These are phyloP conservation scores for Cyclura pinguis DNA, from an alignment of 2,797 vertebrate species.

Conservation along the genomic window DNA sequence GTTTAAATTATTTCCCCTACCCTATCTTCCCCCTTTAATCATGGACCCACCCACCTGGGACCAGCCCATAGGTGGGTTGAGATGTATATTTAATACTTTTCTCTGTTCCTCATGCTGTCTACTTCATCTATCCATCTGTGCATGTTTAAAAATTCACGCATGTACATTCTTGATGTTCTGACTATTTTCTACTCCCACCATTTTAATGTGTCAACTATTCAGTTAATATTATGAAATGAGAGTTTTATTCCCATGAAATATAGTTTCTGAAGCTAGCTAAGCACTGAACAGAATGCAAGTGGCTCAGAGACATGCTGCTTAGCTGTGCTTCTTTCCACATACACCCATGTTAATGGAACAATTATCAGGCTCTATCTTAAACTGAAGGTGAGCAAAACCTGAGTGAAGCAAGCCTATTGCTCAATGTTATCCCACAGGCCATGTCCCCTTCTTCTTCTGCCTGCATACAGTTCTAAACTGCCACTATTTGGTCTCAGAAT, in stretches of 20 bases:
- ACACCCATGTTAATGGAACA: not conserved
- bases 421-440: not conserved
- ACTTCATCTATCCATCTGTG: not conserved
- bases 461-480: not conserved
- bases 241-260: not conserved
- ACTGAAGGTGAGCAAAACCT: not conserved
- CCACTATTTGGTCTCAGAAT: not conserved
- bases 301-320: not conserved
- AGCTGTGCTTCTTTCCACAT: not conserved
- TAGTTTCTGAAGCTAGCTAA: not conserved
- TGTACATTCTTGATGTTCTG: not conserved
- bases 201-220: not conserved
- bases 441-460: not conserved
- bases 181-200: not conserved
- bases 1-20: no score
- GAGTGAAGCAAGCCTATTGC: not conserved
- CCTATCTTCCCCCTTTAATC: not conserved
- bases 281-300: not conserved
- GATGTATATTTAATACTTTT: not conserved
- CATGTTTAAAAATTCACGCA: not conserved
- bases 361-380: not conserved
- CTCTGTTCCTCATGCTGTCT: not conserved
- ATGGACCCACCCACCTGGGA: not conserved
- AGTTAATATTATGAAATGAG: not conserved
- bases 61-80: not conserved